A percentile compares a stretch with the other conserved stretches of the same genome.
phyloP scores from a whole-genome alignment of 35 echinoderm and acorn worm species.

The Chiridota heheva region DNA sequence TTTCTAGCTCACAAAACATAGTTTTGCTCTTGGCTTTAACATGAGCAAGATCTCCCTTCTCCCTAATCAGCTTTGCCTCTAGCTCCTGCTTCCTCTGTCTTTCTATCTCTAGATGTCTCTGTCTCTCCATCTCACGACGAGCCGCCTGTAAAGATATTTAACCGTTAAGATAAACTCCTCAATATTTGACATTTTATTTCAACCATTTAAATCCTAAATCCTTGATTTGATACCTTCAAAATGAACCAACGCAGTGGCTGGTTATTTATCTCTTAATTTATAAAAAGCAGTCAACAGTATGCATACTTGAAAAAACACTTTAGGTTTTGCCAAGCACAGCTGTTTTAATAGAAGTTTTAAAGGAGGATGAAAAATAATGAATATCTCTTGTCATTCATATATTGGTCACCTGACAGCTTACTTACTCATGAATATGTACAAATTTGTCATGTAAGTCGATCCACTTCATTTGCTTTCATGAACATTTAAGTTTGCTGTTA shows the following conservation, averaged over 20 bases:
- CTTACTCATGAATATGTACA: too few species aligned
- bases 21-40: constrained; percentile 93
- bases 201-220: background rate
- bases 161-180: background rate
- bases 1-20: constrained; percentile 87
- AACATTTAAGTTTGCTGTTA: too few species aligned
- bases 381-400: too few species aligned
- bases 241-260: too few species aligned
- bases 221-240: background rate
- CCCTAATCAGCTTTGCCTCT: constrained; percentile 74
- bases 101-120: constrained; percentile 83
- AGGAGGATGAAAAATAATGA: too few species aligned
- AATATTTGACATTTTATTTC: background rate
- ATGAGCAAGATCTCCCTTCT: constrained; percentile 89
- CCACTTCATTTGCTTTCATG: too few species aligned
- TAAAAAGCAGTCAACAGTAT: too few species aligned
- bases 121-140: constrained; percentile 84
- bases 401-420: too few species aligned
- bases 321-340: too few species aligned
- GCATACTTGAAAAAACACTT: too few species aligned
- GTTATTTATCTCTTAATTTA: background rate
- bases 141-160: constrained; percentile 63
- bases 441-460: too few species aligned
- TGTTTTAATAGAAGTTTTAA: too few species aligned
- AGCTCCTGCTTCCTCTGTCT: constrained; percentile 86